These are phyloP conservation scores for Montipora sp. DNA, from an alignment of 64 coral and sea anemone genomes.

Conservation along the genomic window DNA sequence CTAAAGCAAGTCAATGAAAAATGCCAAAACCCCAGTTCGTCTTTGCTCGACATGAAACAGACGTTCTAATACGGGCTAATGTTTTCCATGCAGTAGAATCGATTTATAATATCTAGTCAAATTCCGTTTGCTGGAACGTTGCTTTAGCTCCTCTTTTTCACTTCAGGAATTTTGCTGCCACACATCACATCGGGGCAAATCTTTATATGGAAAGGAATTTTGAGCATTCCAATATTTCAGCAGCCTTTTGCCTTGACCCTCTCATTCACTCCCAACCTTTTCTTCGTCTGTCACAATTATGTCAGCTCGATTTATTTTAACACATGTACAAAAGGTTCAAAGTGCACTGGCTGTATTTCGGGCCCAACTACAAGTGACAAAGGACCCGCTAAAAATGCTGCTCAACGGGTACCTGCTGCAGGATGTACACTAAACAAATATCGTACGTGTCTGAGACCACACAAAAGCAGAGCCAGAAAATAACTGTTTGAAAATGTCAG, in stretches of 20 bases:
- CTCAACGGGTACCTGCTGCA: neutral
- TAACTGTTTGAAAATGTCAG: neutral
- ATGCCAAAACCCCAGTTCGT: no score
- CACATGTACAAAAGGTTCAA: neutral
- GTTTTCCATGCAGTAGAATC: neutral
- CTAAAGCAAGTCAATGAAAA: neutral
- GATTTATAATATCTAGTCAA: neutral
- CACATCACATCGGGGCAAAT: neutral
- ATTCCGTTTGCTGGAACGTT: neutral
- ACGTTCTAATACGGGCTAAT: neutral
- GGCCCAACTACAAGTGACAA: neutral
- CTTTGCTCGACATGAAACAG: neutral
- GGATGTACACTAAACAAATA: no score
- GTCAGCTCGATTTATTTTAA: neutral
- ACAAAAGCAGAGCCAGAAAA: neutral
- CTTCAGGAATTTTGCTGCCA: neutral
- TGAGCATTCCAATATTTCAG: slow-evolving; percentile 5
- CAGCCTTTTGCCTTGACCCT: slow-evolving; percentile 23
- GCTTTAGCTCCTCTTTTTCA: neutral
- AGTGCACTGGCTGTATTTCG: neutral
- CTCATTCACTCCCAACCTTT: neutral
- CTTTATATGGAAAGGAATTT: slow-evolving; percentile 30
- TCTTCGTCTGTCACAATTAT: neutral
- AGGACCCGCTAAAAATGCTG: neutral
- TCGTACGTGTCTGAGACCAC: no score